These are phyloP conservation scores for Sciurus carolinensis DNA, from an alignment of 2,797 vertebrate genomes.

Conservation along the genomic window DNA sequence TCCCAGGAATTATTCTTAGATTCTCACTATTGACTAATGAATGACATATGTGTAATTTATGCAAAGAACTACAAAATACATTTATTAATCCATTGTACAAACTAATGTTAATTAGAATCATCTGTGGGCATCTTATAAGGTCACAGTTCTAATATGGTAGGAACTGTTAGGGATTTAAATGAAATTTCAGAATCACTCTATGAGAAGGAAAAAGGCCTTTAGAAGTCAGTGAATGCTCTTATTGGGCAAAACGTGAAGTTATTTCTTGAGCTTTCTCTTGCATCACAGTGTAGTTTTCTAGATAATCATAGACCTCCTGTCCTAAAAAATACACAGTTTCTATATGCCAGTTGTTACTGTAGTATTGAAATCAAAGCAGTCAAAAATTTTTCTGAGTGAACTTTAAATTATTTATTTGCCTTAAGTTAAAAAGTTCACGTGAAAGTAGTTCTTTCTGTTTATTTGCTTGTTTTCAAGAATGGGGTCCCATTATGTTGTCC, in stretches of 20 bases:
- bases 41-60: constrained; percentile 31
- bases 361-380: neutral
- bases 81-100: constrained; percentile 75
- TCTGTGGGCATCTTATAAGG: constrained; percentile 69
- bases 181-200: constrained; percentile 71
- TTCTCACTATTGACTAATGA: constrained; percentile 59
- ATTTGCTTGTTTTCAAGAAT: neutral
- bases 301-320: constrained; percentile 39
- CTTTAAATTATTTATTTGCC: constrained; percentile 64
- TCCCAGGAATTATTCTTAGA: constrained; percentile 72
- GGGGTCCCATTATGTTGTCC: neutral
- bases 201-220: constrained; percentile 41
- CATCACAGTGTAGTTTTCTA: constrained; percentile 19
- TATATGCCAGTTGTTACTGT: neutral
- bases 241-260: constrained; percentile 14
- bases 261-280: constrained; percentile 34
- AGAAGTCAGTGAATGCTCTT: constrained; percentile 39
- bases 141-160: constrained; percentile 70
- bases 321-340: constrained; percentile 26
- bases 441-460: neutral
- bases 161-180: constrained; percentile 70
- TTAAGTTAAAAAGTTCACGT: constrained; percentile 40
- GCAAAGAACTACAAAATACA: constrained; percentile 61
- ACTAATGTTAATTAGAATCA: constrained; percentile 77
- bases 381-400: neutral